phyloP scores from a whole-genome alignment of 2,113 vertebrate species.

The Asarcornis scutulata region DNA sequence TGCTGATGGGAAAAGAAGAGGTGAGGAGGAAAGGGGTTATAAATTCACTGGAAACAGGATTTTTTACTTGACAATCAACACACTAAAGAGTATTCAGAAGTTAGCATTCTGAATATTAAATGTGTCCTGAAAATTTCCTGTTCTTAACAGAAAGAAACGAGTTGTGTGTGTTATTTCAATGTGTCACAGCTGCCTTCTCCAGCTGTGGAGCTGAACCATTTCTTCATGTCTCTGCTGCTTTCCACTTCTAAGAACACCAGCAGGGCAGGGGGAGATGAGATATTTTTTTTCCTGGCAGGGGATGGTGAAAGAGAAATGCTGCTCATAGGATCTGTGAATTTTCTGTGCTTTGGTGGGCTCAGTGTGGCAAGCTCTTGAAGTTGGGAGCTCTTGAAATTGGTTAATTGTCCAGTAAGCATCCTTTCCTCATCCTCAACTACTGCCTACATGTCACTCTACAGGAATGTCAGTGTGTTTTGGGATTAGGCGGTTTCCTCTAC shows the following conservation, averaged over 20 bases:
- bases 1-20: neutral
- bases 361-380: neutral
- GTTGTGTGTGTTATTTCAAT: neutral
- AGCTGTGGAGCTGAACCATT: neutral
- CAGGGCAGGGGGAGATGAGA: neutral
- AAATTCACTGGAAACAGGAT: neutral
- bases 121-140: neutral
- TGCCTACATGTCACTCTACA: neutral
- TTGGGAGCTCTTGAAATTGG: neutral
- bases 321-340: neutral
- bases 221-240: neutral
- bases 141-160: neutral
- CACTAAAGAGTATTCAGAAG: neutral
- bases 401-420: neutral
- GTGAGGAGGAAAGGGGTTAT: neutral
- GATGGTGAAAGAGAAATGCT: neutral
- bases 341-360: neutral
- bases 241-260: neutral
- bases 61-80: neutral
- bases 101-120: neutral
- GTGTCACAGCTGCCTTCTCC: neutral
- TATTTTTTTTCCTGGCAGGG: neutral
- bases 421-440: neutral
- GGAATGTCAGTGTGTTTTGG: neutral
- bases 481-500: neutral